Percentiles rank a stretch among this genome's conserved stretches.
These are phyloP conservation scores for Helicolenus hilgendorfi DNA, from an alignment of 2,797 vertebrate species.

Conservation along the genomic window DNA sequence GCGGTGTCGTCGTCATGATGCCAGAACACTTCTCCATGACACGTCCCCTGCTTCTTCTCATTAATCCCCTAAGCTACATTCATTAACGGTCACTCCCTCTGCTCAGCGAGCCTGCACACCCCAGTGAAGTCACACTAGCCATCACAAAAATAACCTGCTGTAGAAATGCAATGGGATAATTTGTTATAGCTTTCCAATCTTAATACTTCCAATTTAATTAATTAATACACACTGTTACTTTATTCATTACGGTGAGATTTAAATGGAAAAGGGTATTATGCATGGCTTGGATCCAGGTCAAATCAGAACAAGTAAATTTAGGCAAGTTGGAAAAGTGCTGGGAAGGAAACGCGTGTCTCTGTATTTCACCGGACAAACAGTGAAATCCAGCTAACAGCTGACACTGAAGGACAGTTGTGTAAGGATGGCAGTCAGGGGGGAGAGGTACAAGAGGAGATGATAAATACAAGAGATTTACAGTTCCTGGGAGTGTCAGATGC, in stretches of 20 bases:
- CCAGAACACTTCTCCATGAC: constrained; percentile 86
- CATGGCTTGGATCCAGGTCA: constrained; percentile 36
- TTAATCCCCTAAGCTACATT: constrained; percentile 88
- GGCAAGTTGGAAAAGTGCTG: constrained; percentile 16
- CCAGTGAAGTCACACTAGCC: constrained; percentile 62
- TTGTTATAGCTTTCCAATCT: constrained; percentile 58
- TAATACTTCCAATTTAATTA: constrained; percentile 53
- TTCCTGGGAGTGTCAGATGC: constrained; percentile 80
- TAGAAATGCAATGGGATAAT: constrained; percentile 63
- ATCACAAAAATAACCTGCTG: constrained; percentile 80
- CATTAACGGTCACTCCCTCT: constrained; percentile 86
- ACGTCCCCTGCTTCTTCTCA: constrained; percentile 87
- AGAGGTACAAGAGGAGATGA: constrained; percentile 80
- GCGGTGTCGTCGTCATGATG: constrained; percentile 71
- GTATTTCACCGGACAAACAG: constrained; percentile 45
- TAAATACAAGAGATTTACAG: constrained; percentile 90
- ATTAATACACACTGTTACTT: constrained; percentile 57
- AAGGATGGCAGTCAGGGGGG: constrained; percentile 68
- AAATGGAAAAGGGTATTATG: constrained; percentile 37
- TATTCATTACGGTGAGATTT: constrained; percentile 24
- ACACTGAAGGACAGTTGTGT: constrained; percentile 84
- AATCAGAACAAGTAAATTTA: constrained; percentile 14
- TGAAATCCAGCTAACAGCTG: constrained; percentile 61
- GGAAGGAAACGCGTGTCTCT: constrained; percentile 15
- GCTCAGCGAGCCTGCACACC: constrained; percentile 56